Evolutionary conservation across 2,888 invertebrate species (phyloP).

Genomic region (Andrena haemorrhoa): DNA sequence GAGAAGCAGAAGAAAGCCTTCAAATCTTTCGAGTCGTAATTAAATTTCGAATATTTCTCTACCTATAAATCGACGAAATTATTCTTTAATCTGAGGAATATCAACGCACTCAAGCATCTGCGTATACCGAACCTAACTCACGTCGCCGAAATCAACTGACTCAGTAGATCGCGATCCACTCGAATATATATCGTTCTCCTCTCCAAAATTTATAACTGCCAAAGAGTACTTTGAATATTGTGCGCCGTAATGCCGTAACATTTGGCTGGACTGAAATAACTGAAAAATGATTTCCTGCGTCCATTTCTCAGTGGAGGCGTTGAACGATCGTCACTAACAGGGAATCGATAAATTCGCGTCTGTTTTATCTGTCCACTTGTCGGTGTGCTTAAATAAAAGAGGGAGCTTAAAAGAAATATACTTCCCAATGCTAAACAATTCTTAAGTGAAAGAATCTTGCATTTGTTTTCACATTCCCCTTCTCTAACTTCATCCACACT

Average conservation of each 20-base stretch:
- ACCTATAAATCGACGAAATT: not conserved
- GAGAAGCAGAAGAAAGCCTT: not conserved
- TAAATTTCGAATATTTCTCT: not conserved
- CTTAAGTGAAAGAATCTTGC: not conserved
- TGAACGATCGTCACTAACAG: not conserved
- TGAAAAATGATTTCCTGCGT: not conserved
- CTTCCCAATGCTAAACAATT: not conserved
- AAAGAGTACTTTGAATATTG: not conserved
- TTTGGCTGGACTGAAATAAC: slow-evolving; percentile 18
- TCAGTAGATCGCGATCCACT: not conserved
- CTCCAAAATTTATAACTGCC: not conserved
- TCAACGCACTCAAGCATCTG: not conserved
- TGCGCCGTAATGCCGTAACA: slow-evolving; percentile 7
- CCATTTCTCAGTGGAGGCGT: not conserved
- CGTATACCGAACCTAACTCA: not conserved
- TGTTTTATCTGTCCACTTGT: not conserved
- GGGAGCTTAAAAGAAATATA: not conserved
- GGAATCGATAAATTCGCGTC: slow-evolving; percentile 17
- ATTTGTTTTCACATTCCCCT: not conserved
- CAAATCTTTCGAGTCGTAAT: not conserved
- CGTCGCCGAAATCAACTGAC: not conserved
- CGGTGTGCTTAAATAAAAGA: not conserved
- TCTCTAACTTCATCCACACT: too few species aligned
- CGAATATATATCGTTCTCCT: not conserved
- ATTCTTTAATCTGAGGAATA: not conserved